Percentiles rank a stretch among this genome's conserved stretches.
Conservation (phyloP, 1,140 invertebrate genomes). For the Drosophila lacteicornis region DNA sequence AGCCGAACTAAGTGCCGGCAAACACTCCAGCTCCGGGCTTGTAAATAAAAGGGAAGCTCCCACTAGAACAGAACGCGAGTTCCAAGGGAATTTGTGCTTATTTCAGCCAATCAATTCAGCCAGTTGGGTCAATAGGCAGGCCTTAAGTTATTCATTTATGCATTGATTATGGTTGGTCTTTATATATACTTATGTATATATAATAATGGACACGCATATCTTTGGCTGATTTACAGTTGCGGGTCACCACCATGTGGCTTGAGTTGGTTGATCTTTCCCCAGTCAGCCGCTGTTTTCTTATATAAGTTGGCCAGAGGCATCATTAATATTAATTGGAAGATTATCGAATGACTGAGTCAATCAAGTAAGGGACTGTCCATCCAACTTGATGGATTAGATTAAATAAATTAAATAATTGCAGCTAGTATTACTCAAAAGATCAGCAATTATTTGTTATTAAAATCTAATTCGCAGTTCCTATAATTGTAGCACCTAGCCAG, state of each 20-base stretch:
- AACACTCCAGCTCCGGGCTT: conserved; percentile 44
- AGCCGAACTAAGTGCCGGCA: conserved; percentile 61
- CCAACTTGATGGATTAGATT: not conserved
- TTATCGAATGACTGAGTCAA: conserved; percentile 5
- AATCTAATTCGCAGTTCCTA: not conserved
- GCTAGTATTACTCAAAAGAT: not conserved
- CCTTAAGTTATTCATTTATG: conserved; percentile 56
- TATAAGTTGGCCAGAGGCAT: conserved; percentile 20
- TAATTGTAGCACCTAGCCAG: not conserved
- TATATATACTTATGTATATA: conserved; percentile 9
- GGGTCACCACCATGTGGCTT: conserved; percentile 4
- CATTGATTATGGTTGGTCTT: conserved; percentile 36
- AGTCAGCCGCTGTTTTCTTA: conserved; percentile 2
- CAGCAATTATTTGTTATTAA: conserved; percentile 8
- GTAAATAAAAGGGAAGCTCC: conserved; percentile 39
- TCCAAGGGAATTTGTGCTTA: conserved; percentile 9
- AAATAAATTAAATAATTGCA: conserved; percentile 28
- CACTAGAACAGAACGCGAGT: conserved; percentile 14
- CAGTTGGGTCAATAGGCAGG: conserved; percentile 20
- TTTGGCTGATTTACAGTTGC: conserved; percentile 38
- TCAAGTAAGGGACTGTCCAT: conserved; percentile 21
- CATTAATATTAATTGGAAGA: conserved; percentile 61
- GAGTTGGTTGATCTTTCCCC: conserved; percentile 24
- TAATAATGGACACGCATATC: conserved; percentile 35
- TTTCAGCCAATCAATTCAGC: not conserved